These are phyloP conservation scores for Alsophila aescularia DNA, from an alignment of 2,888 invertebrate genomes.

Conservation along the genomic window DNA sequence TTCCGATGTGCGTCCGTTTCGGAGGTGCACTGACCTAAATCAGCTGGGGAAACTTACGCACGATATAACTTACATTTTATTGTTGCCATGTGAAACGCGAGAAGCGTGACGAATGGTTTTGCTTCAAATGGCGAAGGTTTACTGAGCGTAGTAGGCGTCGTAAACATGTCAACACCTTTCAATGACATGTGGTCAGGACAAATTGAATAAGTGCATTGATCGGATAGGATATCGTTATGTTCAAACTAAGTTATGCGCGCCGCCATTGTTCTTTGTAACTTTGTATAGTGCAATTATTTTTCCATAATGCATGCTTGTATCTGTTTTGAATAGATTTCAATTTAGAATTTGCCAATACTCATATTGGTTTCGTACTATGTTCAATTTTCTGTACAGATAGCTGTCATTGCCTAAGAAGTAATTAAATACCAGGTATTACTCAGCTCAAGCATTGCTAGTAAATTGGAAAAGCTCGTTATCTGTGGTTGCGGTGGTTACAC, in stretches of 20 bases:
- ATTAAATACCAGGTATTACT: slow-evolving; percentile 16
- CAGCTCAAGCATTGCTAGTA: neutral
- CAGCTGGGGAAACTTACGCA: slow-evolving; percentile 18
- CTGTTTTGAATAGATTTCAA: slow-evolving; percentile 19
- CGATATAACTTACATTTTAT: slow-evolving; percentile 2
- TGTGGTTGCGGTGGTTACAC: slow-evolving; percentile 13
- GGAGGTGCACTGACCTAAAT: slow-evolving; percentile 48
- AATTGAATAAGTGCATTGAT: slow-evolving; percentile 42
- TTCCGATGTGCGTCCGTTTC: slow-evolving; percentile 65
- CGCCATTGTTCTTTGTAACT: slow-evolving; percentile 36
- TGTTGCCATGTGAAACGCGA: slow-evolving; percentile 12
- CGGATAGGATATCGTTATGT: slow-evolving; percentile 38
- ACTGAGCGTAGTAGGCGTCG: slow-evolving; percentile 23
- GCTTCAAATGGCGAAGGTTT: slow-evolving; percentile 21
- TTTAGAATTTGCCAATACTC: slow-evolving; percentile 7
- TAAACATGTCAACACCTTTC: slow-evolving; percentile 37
- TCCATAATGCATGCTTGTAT: slow-evolving; percentile 18
- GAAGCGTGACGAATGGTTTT: slow-evolving; percentile 25
- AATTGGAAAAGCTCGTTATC: slow-evolving; percentile 5
- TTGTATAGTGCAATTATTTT: slow-evolving; percentile 23
- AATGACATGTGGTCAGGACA: slow-evolving; percentile 34
- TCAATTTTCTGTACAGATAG: neutral
- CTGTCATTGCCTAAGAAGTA: slow-evolving; percentile 7
- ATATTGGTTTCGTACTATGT: neutral
- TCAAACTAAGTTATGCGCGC: slow-evolving; percentile 30